Conservation (phyloP, 2,797 vertebrate species). For the Staurois parvus region DNA sequence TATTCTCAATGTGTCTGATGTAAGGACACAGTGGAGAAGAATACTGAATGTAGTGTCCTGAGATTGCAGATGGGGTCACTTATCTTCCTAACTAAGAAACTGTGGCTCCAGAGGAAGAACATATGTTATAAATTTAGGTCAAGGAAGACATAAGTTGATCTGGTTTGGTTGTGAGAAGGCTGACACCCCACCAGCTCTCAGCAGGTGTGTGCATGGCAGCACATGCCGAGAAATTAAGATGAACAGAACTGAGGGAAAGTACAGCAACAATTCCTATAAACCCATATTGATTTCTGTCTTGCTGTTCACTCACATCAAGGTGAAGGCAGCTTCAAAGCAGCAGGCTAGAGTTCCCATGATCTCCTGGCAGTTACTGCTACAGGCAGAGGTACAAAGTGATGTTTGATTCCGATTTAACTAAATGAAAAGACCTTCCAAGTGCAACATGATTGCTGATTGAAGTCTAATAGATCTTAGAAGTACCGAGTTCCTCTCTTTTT, state of each 20-base stretch:
- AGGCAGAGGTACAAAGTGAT: slow-evolving; percentile 58
- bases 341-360: slow-evolving; percentile 54
- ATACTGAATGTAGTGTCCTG: not conserved
- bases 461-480: slow-evolving; percentile 44
- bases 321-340: slow-evolving; percentile 56
- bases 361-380: slow-evolving; percentile 54
- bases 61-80: not conserved
- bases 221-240: slow-evolving; percentile 37
- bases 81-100: slow-evolving; percentile 39
- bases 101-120: slow-evolving; percentile 22
- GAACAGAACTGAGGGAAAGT: slow-evolving; percentile 36
- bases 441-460: slow-evolving; percentile 54
- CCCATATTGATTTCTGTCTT: slow-evolving; percentile 62
- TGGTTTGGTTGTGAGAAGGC: slow-evolving; percentile 12
- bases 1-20: not conserved
- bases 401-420: slow-evolving; percentile 57
- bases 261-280: slow-evolving; percentile 59
- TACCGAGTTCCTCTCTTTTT: slow-evolving; percentile 24
- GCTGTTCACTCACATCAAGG: slow-evolving; percentile 59
- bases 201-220: slow-evolving; percentile 26
- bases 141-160: slow-evolving; percentile 25
- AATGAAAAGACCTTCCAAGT: slow-evolving; percentile 59
- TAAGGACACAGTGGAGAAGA: not conserved
- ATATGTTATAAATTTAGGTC: slow-evolving; percentile 53
- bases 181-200: slow-evolving; percentile 19